phyloP scores from a whole-genome alignment of 2,888 invertebrate genomes.

The Rapana venosa region DNA sequence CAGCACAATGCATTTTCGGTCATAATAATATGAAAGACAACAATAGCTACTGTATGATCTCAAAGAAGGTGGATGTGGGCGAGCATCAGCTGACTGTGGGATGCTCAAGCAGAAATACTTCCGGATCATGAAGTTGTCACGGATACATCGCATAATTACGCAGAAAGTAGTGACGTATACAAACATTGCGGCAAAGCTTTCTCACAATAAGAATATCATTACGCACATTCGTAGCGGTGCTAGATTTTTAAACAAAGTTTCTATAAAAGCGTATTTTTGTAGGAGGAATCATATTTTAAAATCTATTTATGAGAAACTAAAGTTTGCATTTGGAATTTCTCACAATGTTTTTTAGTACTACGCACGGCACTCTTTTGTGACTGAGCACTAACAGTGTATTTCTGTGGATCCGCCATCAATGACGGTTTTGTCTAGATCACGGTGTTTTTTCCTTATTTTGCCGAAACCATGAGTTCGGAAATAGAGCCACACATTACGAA shows the following conservation, averaged over 20 bases:
- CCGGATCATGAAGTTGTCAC: slow-evolving; percentile 46
- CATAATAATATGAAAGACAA: no score
- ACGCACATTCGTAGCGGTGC: slow-evolving; percentile 15
- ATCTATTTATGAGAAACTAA: not conserved
- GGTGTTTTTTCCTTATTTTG: slow-evolving; percentile 20
- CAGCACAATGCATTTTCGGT: no score
- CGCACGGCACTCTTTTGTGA: slow-evolving; percentile 4
- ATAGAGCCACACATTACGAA: slow-evolving; percentile 92
- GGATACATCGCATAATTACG: slow-evolving; percentile 45
- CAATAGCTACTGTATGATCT: no score
- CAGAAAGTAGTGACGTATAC: slow-evolving; percentile 41
- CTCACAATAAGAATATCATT: slow-evolving; percentile 20
- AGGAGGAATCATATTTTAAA: not conserved
- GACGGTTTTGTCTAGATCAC: slow-evolving; percentile 45
- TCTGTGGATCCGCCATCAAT: slow-evolving; percentile 51
- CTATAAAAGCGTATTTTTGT: not conserved
- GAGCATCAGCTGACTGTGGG: no score
- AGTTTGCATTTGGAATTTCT: not conserved
- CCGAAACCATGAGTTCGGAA: slow-evolving; percentile 73
- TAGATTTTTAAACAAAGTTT: not conserved
- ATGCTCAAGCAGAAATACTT: slow-evolving; percentile 15
- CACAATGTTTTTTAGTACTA: not conserved
- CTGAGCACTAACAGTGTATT: not conserved
- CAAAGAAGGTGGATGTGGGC: no score
- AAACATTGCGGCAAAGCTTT: slow-evolving; percentile 16